Evolutionary conservation across 1,140 invertebrate species (phyloP), one percentile per base, ranked within the genome.

Genomic region (Contarinia nasturtii): DNA sequence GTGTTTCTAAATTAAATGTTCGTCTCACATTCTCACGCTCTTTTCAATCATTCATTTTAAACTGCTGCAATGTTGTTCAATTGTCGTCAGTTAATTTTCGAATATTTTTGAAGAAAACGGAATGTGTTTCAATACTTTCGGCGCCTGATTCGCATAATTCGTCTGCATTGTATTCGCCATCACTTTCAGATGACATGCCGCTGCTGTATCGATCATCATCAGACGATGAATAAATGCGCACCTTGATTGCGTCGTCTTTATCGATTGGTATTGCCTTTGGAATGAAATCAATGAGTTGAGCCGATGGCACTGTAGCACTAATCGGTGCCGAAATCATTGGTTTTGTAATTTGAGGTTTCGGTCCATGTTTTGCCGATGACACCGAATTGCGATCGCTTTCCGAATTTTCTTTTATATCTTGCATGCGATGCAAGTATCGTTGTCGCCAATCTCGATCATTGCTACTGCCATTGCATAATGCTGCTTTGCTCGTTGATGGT

Each of bases 61-160:
- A n/a, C n/a, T n/a, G n/a, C n/a, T n/a, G n/a, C n/a, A n/a, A n/a
- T n/a, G n/a, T 17, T 12, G 7, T 44, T 55, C 45, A 27, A 27
- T 27, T 27, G 27, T 27, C 10, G 27, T 27, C 27, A 10, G 3
- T 27, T 27, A 27, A 27, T 10, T 63, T 78, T 52, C 66, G 65
- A 58, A 69, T 77, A 67, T 67, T 73, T 51, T 64, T 80, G 53
- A 83, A 83, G 53, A 83, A 81, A 2, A 85, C 81, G 14, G 81
- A 84, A 65, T 86, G 81, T 0, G 83, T 86, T 48, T 82, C 83
- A 34, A 86, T 70, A 65, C 82, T 86, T 57, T 86, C 83, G 7
- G 79, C 82, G 2, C 82, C 83, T 38, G 82, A 86, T 65, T 87
- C 83, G 64, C 82, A 85, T 46, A 78, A 74, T 11, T 79, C 81